Conservation (phyloP, 2,797 vertebrate genomes). For the Gastrophryne carolinensis region DNA sequence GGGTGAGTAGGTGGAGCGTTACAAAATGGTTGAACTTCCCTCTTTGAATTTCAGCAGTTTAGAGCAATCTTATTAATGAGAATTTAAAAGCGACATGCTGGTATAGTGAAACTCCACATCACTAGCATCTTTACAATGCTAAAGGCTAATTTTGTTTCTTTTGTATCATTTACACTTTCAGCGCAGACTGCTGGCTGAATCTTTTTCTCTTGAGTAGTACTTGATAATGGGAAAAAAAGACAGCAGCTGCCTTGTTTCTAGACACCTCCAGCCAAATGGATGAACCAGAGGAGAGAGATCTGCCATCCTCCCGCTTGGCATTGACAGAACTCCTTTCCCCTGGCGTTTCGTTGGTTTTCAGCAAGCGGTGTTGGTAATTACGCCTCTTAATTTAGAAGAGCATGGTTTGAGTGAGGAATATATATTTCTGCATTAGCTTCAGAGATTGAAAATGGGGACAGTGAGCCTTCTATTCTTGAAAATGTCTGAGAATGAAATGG, state of each 20-base stretch:
- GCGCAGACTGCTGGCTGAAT: neutral
- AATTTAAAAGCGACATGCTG: no score
- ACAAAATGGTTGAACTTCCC: no score
- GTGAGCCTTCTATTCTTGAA: conserved; percentile 57
- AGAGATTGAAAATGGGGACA: conserved; percentile 63
- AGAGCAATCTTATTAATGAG: no score
- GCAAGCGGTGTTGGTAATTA: conserved; percentile 63
- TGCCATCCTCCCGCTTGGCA: conserved; percentile 43
- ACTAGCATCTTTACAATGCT: no score
- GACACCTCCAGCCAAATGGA: conserved; percentile 49
- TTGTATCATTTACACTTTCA: neutral
- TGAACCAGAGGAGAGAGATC: conserved; percentile 36
- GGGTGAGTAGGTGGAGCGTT: no score
- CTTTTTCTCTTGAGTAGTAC: conserved; percentile 36
- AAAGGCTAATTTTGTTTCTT: conserved; percentile 15
- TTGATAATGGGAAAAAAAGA: conserved; percentile 57
- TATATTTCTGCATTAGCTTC: conserved; percentile 68
- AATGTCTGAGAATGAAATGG: conserved; percentile 66
- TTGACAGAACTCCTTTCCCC: conserved; percentile 60
- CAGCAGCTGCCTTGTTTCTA: conserved; percentile 57
- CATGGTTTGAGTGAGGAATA: conserved; percentile 67
- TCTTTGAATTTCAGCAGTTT: no score
- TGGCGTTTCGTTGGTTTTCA: conserved; percentile 54
- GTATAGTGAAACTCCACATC: no score
- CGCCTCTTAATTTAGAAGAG: conserved; percentile 67